Base-by-base conservation (phyloP, 2,797 vertebrate species). In the Gymnodraco acuticeps region DNA sequence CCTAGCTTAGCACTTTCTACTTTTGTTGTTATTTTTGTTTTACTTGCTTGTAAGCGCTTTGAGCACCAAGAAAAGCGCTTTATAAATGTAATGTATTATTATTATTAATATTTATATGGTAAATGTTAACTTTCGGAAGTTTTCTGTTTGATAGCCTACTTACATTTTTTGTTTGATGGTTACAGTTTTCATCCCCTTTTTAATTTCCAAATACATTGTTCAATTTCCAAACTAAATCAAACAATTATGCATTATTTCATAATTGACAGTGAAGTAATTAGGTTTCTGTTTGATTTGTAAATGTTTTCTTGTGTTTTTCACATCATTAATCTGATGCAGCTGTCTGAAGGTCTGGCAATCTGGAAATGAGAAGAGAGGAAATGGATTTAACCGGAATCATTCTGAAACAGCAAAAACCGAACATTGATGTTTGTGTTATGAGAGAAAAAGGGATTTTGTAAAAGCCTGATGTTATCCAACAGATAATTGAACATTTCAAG, bases 291-390 rank as follows among this genome's bases (percentile, higher is more conserved):
- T n/a, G 3, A 75, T 66, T 10, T 61, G 42, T 69, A 45, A 11
- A 64, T 73, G 80, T 77, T 65, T 52, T 10, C 52, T 60, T 52
- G 42, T 62, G 13, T 65, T 75, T 83, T 77, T 71, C 54, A 55
- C 67, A 60, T 75, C 45, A 17, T 15, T 70, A 64, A 88, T 79
- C 58, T 80, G 72, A 75, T 78, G 19, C 51, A 58, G 63, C 47
- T 76, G 17, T 73, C 45, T 19, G 61, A 64, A n/a, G 51, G 70
- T 85, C 87, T 82, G 81, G 71, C 23, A 60, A 72, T 70, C 61
- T 84, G 83, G 80, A 90, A 80, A 86, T 82, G 77, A 86, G 74
- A 46, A 64, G 45, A 82, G 45, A 82, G 81, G 66, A 86, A 88
- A 89, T 90, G 66, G 58, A 67, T 87, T 79, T 47, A 73, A 31